Evolutionary conservation across 37 sponge, comb jelly and placozoan species (phyloP), one percentile per base, ranked within the genome.

Genomic region (Eunapius fragilis): DNA sequence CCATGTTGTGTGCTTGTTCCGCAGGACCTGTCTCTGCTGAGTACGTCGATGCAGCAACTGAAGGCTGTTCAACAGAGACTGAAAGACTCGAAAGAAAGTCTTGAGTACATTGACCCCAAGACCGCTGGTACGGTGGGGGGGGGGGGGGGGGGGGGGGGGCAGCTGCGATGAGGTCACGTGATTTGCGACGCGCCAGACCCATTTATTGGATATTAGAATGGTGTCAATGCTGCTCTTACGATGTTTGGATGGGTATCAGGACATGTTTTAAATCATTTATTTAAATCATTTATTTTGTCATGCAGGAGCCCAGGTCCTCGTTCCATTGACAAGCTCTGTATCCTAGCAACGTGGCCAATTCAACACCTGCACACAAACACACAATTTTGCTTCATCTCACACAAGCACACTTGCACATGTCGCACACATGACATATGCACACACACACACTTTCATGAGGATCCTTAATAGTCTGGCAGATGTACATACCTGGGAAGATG

Each of bases 401-500:
- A 41, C 41, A 41, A 9, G 41, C 41, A 9, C 41, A 41, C 6
- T 3, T 41, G 3, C 41, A 41, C 41, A 3, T 41, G 3, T 6
- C 6, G 6, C 41, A 41, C n/a, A n/a, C n/a, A n/a, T n/a, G n/a
- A n/a, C n/a, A n/a, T n/a, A n/a, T n/a, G 6, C 41, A 41, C 41
- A 9, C 41, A 41, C 41, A 41, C 41, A 41, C 41, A 41, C 6
- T 3, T 41, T 9, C 41, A 41, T 41, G 41, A 41, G 4, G 24
- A 5, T 81, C n/a, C 35, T 81, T 70, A 32, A 81, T 13, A 33
- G 69, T 25, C 67, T 72, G 17, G 30, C 77, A 96, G 97, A 94
- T 98, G 95, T 98, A 98, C 87, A 94, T 96, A 23, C 96, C 99
- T 35, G 99, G 99, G 0, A 82, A 76, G 67, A 50, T 98, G 37